Evolutionary conservation across 2,113 vertebrate genomes (phyloP), one percentile per base, ranked within the genome.

Genomic region (Apeltes quadracus): DNA sequence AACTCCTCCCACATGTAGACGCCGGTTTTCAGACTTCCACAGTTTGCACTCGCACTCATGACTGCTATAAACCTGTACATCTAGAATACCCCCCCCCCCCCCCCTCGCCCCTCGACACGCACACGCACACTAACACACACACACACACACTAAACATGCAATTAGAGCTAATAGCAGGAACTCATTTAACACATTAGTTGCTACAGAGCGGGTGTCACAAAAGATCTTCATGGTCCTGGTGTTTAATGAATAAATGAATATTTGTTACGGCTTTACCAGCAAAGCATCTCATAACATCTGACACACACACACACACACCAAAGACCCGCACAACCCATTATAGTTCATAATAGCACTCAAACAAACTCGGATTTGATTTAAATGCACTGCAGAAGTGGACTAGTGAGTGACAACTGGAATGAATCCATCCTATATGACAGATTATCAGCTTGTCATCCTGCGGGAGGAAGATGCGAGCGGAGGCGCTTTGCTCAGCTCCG

Each of bases 161-260:
- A 74, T 81, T 70, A 75, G 54, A 81, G 81, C 84, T 92, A 93
- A 92, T 92, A 88, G 87, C 78, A 61, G 70, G 72, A 91, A 92
- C 93, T 92, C 91, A 94, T 93, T 93, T 82, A 88, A 89, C 89
- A 84, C 88, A 93, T 93, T 93, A 93, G 88, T 72, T 83, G 85
- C 77, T 82, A 89, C 84, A 87, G 84, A 90, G 85, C 77, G 79
- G 82, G 77, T 93, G 92, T 92, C 91, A 86, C 81, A 91, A 88
- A 89, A 89, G 59, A 91, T 91, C 84, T 89, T 87, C 85, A 80
- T 76, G 83, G 84, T 78, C 79, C 72, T 76, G 71, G 75, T 87
- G 87, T 93, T 93, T 93, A 93, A 94, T 94, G 93, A 94, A 93
- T 94, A 94, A 92, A 94, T 93, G 86, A 93, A 94, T 93, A 93